Percentiles rank a stretch among this genome's conserved stretches.
Evolutionary conservation across 2,888 invertebrate species (phyloP).

Genomic region (Machimus atricapillus): DNA sequence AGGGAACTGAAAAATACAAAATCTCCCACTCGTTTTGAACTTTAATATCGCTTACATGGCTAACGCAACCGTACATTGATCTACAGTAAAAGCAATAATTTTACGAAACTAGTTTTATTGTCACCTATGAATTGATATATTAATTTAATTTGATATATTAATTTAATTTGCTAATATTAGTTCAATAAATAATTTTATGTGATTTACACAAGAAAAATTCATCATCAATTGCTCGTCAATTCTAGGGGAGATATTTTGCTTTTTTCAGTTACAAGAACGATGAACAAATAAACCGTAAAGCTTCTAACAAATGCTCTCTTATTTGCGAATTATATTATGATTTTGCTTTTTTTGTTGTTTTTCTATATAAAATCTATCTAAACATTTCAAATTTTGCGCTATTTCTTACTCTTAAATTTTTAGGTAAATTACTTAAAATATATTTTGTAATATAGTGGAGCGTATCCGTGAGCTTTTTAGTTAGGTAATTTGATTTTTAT

Average conservation of each 20-base stretch:
- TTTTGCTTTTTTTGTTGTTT: not conserved
- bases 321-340: not conserved
- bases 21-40: not conserved
- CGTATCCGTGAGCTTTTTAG: not conserved
- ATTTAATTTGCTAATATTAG: not conserved
- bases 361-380: slow-evolving; percentile 35
- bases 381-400: slow-evolving; percentile 26
- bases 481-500: not conserved
- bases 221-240: not conserved
- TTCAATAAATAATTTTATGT: not conserved
- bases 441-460: not conserved
- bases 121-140: slow-evolving; percentile 1
- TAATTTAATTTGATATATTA: not conserved
- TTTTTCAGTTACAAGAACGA: not conserved
- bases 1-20: not conserved
- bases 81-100: not conserved
- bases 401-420: slow-evolving; percentile 1
- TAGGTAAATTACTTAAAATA: slow-evolving; percentile 11
- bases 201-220: not conserved
- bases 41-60: not conserved
- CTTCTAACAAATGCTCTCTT: not conserved
- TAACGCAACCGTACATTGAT: not conserved
- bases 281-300: not conserved
- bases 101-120: slow-evolving; percentile 6
- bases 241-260: not conserved